Conservation (phyloP, 2,888 invertebrate species). For the Cinara cedri region DNA sequence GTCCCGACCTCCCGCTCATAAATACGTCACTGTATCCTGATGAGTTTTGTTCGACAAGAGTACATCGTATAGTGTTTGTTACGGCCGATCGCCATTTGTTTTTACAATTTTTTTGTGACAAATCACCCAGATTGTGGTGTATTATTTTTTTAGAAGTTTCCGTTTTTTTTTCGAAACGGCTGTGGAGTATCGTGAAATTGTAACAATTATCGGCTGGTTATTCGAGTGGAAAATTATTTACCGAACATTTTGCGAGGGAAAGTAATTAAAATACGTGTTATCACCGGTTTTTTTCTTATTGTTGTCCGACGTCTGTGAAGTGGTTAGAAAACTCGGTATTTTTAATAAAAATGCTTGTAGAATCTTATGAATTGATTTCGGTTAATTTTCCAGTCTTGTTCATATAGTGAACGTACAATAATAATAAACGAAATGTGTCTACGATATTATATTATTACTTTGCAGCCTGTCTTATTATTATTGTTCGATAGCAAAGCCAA, state of each 20-base stretch:
- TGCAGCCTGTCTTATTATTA: not conserved
- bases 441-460: not conserved
- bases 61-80: no score
- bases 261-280: constrained; percentile 1
- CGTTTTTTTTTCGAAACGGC: not conserved
- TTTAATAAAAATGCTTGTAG: not conserved
- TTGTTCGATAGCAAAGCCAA: not conserved
- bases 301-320: not conserved
- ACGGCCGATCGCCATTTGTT: no score
- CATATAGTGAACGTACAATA: no score
- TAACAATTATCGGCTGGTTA: not conserved
- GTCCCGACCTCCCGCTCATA: no score
- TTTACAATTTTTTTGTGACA: no score
- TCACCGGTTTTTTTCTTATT: not conserved
- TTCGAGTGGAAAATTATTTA: not conserved
- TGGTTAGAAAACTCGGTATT: not conserved
- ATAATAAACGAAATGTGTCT: not conserved
- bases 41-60: no score
- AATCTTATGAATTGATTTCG: not conserved
- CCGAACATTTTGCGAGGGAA: not conserved
- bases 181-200: not conserved
- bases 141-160: not conserved
- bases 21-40: no score
- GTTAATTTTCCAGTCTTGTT: not conserved
- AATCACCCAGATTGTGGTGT: no score